These are phyloP conservation scores for Trichopria drosophilae DNA, from an alignment of 2,888 invertebrate genomes.

Conservation along the genomic window DNA sequence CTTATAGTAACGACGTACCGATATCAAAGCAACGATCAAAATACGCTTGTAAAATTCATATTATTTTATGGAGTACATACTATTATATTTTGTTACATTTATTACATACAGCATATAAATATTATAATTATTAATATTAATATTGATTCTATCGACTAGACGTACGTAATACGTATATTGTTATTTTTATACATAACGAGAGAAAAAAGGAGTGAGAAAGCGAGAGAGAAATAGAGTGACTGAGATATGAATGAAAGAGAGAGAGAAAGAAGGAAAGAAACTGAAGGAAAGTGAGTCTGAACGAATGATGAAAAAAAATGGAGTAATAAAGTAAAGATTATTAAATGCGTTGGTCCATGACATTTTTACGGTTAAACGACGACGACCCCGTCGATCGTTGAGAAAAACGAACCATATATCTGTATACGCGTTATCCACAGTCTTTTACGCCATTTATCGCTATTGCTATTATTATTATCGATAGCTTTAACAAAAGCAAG, in stretches of 20 bases:
- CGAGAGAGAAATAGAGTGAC: constrained; percentile 25
- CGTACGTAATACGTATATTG: constrained; percentile 51
- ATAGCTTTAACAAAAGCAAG: constrained; percentile 33
- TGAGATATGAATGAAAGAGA: constrained; percentile 22
- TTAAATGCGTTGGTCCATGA: constrained; percentile 52
- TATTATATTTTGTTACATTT: constrained; percentile 58
- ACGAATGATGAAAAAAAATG: constrained; percentile 13
- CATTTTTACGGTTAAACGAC: constrained; percentile 37
- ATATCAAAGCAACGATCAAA: constrained; percentile 59
- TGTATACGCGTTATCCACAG: no score
- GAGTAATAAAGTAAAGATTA: constrained; percentile 28
- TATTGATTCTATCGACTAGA: constrained; percentile 52
- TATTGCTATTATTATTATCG: constrained; percentile 36
- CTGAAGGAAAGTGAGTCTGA: constrained; percentile 30
- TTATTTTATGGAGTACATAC: constrained; percentile 52
- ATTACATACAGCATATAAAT: constrained; percentile 50
- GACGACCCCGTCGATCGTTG: constrained; percentile 3
- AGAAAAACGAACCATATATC: no score
- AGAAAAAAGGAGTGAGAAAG: constrained; percentile 23
- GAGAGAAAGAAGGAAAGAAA: constrained; percentile 31
- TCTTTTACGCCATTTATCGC: constrained; percentile 32
- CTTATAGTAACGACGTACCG: constrained; percentile 49
- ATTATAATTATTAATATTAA: constrained; percentile 50
- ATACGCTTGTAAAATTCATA: constrained; percentile 59
- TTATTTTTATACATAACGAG: constrained; percentile 51